Conservation (phyloP, 2,797 vertebrate genomes). For the Mastacembelus armatus region DNA sequence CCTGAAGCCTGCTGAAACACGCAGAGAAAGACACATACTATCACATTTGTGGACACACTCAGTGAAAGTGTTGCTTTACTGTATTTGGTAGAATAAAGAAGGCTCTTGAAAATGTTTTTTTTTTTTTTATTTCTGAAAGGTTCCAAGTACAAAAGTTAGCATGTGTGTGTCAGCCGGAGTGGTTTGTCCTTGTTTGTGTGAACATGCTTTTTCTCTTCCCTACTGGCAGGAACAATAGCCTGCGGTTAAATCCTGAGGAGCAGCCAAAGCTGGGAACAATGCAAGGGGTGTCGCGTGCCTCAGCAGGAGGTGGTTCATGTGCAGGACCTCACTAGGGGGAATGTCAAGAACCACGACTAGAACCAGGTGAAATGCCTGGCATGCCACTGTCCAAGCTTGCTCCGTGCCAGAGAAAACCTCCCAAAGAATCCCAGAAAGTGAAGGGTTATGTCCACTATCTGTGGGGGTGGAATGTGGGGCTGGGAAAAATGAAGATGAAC, state of each 20-base stretch:
- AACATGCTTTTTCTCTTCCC: conserved; percentile 55
- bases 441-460: conserved; percentile 40
- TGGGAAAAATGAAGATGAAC: conserved; percentile 5
- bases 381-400: conserved; percentile 59
- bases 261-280: conserved; percentile 62
- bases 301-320: conserved; percentile 52
- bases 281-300: conserved; percentile 53
- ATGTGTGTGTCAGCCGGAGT: neutral
- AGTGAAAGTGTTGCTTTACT: conserved; percentile 3
- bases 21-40: neutral
- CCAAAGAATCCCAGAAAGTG: conserved; percentile 27
- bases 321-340: conserved; percentile 14
- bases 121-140: neutral
- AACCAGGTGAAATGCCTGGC: conserved; percentile 69
- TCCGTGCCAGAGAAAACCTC: conserved; percentile 43
- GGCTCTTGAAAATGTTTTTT: neutral
- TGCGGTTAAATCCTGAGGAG: conserved; percentile 55
- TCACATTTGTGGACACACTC: neutral
- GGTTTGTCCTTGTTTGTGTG: conserved; percentile 37
- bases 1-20: conserved; percentile 27
- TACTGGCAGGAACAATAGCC: conserved; percentile 54
- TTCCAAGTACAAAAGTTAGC: neutral
- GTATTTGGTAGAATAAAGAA: conserved; percentile 12
- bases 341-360: conserved; percentile 29
- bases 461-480: conserved; percentile 23